These are phyloP conservation scores for Nemopilema nomurai DNA, from an alignment of 30 jellyfish, hydroid and myxozoan species.

Conservation along the genomic window DNA sequence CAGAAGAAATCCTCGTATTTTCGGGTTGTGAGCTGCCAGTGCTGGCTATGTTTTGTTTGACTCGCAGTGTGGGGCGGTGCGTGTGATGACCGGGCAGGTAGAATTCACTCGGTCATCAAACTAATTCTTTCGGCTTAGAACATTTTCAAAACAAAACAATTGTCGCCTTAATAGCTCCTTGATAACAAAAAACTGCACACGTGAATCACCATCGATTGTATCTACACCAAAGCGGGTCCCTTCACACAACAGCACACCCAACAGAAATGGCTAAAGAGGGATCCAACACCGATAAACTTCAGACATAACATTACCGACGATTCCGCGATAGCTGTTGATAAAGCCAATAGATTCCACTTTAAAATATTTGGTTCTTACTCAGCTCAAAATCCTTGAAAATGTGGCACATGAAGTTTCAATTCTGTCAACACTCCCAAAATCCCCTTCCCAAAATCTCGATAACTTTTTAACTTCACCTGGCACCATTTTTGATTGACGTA, in stretches of 20 bases:
- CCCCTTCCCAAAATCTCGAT: too few relatives aligned
- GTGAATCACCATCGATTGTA: neutral
- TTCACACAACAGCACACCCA: neutral
- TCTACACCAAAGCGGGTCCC: neutral
- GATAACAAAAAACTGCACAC: neutral
- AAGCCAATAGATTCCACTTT: too few relatives aligned
- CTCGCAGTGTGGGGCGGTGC: constrained; percentile 1
- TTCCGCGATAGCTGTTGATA: too few relatives aligned
- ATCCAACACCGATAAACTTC: neutral
- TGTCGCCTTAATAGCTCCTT: neutral
- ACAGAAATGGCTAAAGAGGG: neutral
- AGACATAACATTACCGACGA: too few relatives aligned
- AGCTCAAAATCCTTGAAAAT: neutral
- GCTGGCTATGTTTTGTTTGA: neutral
- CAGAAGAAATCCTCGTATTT: too few relatives aligned
- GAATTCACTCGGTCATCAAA: constrained; percentile 53
- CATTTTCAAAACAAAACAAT: constrained; percentile 57
- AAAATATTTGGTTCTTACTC: neutral
- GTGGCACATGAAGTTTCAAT: too few relatives aligned
- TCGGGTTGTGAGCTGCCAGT: neutral
- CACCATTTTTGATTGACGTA: neutral
- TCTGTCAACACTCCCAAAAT: too few relatives aligned
- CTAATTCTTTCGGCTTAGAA: constrained; percentile 42
- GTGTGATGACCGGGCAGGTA: constrained; percentile 47
- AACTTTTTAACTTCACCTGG: too few relatives aligned